Percentiles rank a stretch among this genome's conserved stretches.
Conservation (phyloP, 2,797 vertebrate species). For the Lacerta bilineata region DNA sequence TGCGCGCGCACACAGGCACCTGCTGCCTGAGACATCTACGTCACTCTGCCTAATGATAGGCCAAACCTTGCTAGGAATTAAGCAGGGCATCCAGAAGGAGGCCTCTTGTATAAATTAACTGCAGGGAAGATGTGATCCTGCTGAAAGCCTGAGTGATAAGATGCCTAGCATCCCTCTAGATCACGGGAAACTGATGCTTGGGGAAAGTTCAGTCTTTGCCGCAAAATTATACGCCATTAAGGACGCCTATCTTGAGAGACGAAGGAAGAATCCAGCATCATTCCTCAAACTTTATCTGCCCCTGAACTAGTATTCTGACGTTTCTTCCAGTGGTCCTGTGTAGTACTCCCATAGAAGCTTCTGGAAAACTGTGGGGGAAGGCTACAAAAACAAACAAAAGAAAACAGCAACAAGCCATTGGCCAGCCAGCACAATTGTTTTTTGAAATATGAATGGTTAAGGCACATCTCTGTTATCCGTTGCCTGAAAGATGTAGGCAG, state of each 20-base stretch:
- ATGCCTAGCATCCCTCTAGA: neutral
- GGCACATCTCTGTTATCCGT: conserved; percentile 11
- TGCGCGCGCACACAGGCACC: neutral
- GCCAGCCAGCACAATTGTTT: neutral
- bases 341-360: neutral
- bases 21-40: no score
- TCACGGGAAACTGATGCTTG: neutral
- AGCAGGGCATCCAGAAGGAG: neutral
- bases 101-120: neutral
- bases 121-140: neutral
- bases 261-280: neutral
- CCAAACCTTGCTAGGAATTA: neutral
- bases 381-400: neutral
- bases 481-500: conserved; percentile 29
- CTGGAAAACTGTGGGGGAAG: conserved; percentile 24
- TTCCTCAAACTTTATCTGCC: neutral
- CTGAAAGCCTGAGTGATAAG: no score
- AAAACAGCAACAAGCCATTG: neutral
- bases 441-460: conserved; percentile 1
- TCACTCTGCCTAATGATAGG: no score
- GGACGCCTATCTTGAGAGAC: neutral
- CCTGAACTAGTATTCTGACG: neutral
- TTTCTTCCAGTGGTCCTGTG: neutral
- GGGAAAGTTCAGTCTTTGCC: neutral
- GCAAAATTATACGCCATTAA: neutral